These are phyloP conservation scores for Plotosus lineatus DNA, from an alignment of 2,113 vertebrate genomes.

Conservation along the genomic window DNA sequence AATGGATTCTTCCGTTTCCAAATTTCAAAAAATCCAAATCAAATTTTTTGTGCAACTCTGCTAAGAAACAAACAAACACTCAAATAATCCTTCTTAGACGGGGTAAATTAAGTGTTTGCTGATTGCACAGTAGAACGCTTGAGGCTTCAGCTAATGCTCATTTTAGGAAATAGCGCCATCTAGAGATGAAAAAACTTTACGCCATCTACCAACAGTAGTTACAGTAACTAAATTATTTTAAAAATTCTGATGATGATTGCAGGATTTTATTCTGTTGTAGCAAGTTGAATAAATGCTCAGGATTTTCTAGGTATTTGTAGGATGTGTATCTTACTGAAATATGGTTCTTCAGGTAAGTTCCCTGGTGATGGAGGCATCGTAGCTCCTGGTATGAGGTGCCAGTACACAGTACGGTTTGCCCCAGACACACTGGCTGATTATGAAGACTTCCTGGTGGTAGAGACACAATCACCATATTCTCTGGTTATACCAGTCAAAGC, in stretches of 20 bases:
- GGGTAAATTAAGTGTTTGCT: background rate
- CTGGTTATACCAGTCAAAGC: constrained; percentile 83
- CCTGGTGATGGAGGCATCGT: constrained; percentile 85
- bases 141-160: too few relatives aligned
- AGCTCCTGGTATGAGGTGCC: constrained; percentile 92
- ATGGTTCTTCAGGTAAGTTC: constrained; percentile 78
- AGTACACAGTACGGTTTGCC: constrained; percentile 82
- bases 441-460: constrained; percentile 83
- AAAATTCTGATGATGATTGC: too few relatives aligned
- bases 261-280: background rate
- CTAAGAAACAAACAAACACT: too few relatives aligned
- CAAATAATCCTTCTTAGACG: too few relatives aligned
- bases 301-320: background rate
- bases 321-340: background rate
- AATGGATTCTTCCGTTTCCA: too few relatives aligned
- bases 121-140: background rate
- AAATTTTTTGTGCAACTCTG: too few relatives aligned
- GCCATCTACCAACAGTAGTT: too few relatives aligned
- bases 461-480: constrained; percentile 75
- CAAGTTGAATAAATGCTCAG: background rate
- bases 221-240: too few relatives aligned
- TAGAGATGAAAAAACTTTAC: too few relatives aligned
- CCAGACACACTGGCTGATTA: constrained; percentile 83
- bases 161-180: too few relatives aligned
- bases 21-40: too few relatives aligned